Evolutionary conservation across 2,888 invertebrate species (phyloP).

Genomic region (Thyatira batis): DNA sequence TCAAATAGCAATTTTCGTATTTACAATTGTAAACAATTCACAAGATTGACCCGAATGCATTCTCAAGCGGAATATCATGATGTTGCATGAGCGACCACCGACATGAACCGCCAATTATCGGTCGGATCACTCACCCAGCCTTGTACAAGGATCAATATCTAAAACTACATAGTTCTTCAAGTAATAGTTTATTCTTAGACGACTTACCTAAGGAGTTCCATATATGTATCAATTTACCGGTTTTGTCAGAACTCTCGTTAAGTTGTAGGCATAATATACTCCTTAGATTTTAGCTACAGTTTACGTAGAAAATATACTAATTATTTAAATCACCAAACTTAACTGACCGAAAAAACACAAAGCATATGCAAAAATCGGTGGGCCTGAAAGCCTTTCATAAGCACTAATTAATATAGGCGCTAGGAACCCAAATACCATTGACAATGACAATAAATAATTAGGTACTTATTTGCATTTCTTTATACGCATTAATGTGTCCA

Average conservation of each 20-base stretch:
- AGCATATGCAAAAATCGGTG: too few species aligned
- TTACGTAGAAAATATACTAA: too few species aligned
- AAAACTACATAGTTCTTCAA: background rate
- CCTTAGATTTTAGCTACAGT: too few species aligned
- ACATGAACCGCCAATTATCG: constrained; percentile 2
- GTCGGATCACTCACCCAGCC: constrained; percentile 23
- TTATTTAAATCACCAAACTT: too few species aligned
- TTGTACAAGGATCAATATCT: constrained; percentile 14
- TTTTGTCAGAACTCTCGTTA: background rate
- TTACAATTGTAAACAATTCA: constrained; percentile 33
- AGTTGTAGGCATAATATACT: background rate
- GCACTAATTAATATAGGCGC: too few species aligned
- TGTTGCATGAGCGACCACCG: constrained; percentile 35
- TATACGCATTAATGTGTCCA: background rate
- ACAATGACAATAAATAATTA: background rate
- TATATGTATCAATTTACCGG: too few species aligned
- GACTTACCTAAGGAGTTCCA: background rate
- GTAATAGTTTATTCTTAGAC: background rate
- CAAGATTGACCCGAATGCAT: constrained; percentile 43
- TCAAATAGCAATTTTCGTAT: too few species aligned
- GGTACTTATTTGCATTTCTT: background rate
- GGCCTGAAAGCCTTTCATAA: too few species aligned
- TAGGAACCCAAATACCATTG: too few species aligned
- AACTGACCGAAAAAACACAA: too few species aligned
- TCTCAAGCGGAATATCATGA: constrained; percentile 29